Conservation (phyloP, 1,140 invertebrate genomes). For the Hydropsyche tenuis region DNA sequence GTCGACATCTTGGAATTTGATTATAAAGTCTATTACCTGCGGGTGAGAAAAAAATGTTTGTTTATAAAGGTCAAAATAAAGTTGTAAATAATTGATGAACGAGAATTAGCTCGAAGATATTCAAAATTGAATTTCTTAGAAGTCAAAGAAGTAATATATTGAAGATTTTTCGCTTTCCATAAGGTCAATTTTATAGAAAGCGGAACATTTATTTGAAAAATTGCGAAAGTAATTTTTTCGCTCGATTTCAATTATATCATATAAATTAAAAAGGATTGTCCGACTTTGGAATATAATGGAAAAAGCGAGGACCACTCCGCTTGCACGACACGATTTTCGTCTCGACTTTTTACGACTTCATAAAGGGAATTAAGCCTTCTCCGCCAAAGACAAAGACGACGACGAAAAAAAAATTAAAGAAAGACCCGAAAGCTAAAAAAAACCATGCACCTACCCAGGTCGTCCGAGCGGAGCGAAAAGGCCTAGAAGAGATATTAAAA, state of each 20-base stretch:
- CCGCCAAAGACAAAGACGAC: background rate
- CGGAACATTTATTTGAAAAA: too few species aligned
- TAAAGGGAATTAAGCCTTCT: conserved; percentile 31
- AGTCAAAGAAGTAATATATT: too few species aligned
- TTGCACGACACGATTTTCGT: conserved; percentile 5
- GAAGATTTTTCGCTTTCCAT: too few species aligned
- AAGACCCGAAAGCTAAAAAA: too few species aligned
- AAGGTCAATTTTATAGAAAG: too few species aligned
- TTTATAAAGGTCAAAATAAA: background rate
- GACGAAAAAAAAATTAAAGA: background rate
- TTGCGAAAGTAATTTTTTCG: background rate
- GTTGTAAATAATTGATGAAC: too few species aligned
- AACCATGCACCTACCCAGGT: too few species aligned
- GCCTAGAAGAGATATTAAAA: conserved; percentile 33
- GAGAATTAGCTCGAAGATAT: too few species aligned
- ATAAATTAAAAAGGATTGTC: conserved; percentile 18
- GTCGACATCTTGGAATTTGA: conserved; percentile 61
- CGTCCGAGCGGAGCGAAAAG: background rate
- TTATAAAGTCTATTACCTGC: background rate
- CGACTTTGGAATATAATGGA: background rate
- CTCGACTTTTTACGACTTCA: conserved; percentile 27
- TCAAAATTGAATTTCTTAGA: too few species aligned
- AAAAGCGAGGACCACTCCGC: background rate
- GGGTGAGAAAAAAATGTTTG: background rate
- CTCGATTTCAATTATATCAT: conserved; percentile 12